phyloP scores from a whole-genome alignment of 2,113 vertebrate species.

The Anser cygnoides region DNA sequence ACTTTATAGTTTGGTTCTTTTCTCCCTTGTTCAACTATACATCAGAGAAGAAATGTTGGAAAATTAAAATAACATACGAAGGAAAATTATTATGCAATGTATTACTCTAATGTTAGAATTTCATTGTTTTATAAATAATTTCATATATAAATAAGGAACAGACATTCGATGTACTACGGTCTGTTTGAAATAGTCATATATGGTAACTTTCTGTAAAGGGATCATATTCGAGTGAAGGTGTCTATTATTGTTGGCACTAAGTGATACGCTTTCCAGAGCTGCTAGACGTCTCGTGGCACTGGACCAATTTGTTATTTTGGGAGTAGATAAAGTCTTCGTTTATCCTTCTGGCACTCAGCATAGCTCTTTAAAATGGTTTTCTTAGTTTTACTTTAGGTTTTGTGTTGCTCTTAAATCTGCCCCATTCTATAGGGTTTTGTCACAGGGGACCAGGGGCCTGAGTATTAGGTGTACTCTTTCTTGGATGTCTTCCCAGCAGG shows the following conservation, averaged over 20 bases:
- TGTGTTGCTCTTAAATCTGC: slow-evolving; percentile 57
- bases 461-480: slow-evolving; percentile 39
- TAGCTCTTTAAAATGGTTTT: slow-evolving; percentile 56
- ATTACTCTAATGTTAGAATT: slow-evolving; percentile 22
- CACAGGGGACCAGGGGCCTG: slow-evolving; percentile 7
- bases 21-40: neutral
- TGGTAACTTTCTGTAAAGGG: slow-evolving; percentile 20
- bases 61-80: neutral
- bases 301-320: slow-evolving; percentile 49
- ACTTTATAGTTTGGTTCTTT: neutral
- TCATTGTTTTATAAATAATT: slow-evolving; percentile 40
- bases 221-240: slow-evolving; percentile 30
- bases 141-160: slow-evolving; percentile 12
- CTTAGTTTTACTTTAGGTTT: slow-evolving; percentile 64
- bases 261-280: slow-evolving; percentile 32
- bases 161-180: slow-evolving; percentile 19
- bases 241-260: slow-evolving; percentile 65
- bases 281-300: slow-evolving; percentile 15
- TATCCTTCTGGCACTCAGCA: slow-evolving; percentile 48
- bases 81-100: neutral
- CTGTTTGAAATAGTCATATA: slow-evolving; percentile 46
- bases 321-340: slow-evolving; percentile 65
- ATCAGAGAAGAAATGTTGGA: neutral
- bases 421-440: neutral
- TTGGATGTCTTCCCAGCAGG: slow-evolving; percentile 59